Percentiles rank a stretch among this genome's conserved stretches.
phyloP scores from a whole-genome alignment of 2,113 vertebrate genomes.

The Opisthocomus hoazin region DNA sequence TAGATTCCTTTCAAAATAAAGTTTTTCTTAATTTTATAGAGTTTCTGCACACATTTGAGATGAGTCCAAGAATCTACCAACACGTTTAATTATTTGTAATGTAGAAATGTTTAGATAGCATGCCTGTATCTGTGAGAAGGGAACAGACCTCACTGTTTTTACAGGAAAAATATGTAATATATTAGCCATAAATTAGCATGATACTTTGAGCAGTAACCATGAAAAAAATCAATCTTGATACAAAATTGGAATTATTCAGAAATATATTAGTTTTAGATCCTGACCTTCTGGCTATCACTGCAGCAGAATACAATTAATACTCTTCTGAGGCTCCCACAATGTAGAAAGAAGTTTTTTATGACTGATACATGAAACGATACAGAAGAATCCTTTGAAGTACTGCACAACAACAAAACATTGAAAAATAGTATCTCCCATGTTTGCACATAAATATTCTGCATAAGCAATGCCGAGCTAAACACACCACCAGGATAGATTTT shows the following conservation, averaged over 20 bases:
- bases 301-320: conserved; percentile 5
- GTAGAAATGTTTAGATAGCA: background rate
- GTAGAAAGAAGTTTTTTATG: background rate
- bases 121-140: background rate
- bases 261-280: conserved; percentile 26
- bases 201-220: background rate
- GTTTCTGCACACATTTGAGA: background rate
- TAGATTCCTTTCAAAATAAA: background rate
- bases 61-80: background rate
- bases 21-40: background rate
- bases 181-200: background rate
- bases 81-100: background rate
- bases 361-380: background rate
- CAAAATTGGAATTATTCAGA: conserved; percentile 17
- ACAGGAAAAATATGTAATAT: background rate
- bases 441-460: background rate
- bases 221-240: conserved; percentile 28
- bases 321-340: background rate
- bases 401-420: background rate
- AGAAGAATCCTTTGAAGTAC: background rate
- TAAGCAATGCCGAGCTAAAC: background rate
- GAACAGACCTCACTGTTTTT: background rate
- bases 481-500: background rate
- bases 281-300: conserved; percentile 21
- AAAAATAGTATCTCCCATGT: background rate